Evolutionary conservation across 2,113 vertebrate genomes (phyloP).

Genomic region (Nyctibius bracteatus): DNA sequence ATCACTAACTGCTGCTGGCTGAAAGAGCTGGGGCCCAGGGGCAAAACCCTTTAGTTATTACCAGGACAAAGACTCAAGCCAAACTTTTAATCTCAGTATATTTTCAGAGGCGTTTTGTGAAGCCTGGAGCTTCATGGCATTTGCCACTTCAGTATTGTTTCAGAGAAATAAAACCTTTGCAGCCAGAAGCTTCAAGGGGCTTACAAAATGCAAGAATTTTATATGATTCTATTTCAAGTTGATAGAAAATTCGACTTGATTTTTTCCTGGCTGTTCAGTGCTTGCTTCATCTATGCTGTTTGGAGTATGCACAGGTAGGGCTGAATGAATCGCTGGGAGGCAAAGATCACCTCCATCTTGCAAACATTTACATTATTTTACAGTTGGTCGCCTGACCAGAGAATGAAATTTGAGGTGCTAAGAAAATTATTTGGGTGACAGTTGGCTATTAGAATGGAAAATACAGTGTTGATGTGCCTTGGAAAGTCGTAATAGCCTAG

Average conservation of each 20-base stretch:
- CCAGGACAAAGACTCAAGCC: background rate
- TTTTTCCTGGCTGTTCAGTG: background rate
- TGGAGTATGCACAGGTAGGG: background rate
- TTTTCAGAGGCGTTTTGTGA: background rate
- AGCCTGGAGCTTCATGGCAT: background rate
- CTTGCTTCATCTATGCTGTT: background rate
- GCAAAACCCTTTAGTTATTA: background rate
- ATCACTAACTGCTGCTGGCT: background rate
- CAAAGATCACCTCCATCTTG: background rate
- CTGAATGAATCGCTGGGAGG: background rate
- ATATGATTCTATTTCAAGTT: background rate
- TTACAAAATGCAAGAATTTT: background rate
- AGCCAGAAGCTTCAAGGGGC: background rate
- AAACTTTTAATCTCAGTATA: background rate
- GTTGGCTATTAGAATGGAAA: background rate
- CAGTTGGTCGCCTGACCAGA: background rate
- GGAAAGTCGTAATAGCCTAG: background rate
- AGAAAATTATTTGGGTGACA: background rate
- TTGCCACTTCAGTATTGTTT: background rate
- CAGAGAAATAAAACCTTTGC: background rate
- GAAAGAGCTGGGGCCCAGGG: too few species aligned
- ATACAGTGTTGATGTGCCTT: background rate
- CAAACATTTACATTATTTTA: background rate
- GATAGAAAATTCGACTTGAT: background rate
- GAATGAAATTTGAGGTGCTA: background rate